Conservation (phyloP, 2,888 invertebrate species). For the Parelbella ahira region DNA sequence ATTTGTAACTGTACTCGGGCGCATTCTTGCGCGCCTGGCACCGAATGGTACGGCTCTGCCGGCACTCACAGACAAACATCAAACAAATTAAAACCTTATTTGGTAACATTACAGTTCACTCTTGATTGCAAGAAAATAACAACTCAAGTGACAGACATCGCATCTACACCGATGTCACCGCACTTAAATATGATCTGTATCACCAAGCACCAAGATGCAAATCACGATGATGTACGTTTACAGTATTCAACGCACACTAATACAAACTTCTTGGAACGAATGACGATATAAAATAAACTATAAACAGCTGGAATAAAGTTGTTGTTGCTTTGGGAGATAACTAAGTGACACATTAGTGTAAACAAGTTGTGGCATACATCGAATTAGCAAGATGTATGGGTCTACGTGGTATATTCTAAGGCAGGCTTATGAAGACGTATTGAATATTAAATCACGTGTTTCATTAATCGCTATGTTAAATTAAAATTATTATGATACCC, state of each 20-base stretch:
- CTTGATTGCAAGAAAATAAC: slow-evolving; percentile 30
- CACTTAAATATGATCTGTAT: slow-evolving; percentile 49
- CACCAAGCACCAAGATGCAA: slow-evolving; percentile 3
- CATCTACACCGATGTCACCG: slow-evolving; percentile 10
- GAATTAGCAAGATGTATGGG: slow-evolving; percentile 42
- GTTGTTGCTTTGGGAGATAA: slow-evolving; percentile 2
- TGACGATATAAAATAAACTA: slow-evolving; percentile 8
- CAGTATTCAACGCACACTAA: slow-evolving; percentile 3
- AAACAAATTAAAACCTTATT: slow-evolving; percentile 36
- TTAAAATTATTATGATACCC: too few species aligned
- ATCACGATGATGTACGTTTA: background rate
- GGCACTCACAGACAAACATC: slow-evolving; percentile 20
- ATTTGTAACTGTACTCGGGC: slow-evolving; percentile 54
- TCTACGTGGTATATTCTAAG: slow-evolving; percentile 33
- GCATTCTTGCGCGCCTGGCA: slow-evolving; percentile 64
- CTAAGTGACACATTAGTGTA: slow-evolving; percentile 13
- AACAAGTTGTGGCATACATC: slow-evolving; percentile 23
- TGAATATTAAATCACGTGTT: too few species aligned
- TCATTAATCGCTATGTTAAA: too few species aligned
- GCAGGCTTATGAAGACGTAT: slow-evolving; percentile 22
- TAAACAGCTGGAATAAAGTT: slow-evolving; percentile 7
- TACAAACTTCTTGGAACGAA: slow-evolving; percentile 1
- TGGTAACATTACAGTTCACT: slow-evolving; percentile 25
- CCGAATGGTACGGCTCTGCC: slow-evolving; percentile 53
- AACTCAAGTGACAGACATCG: slow-evolving; percentile 16